Base-by-base conservation (phyloP, 2,797 vertebrate species). In the Sphaeramia orbicularis region DNA sequence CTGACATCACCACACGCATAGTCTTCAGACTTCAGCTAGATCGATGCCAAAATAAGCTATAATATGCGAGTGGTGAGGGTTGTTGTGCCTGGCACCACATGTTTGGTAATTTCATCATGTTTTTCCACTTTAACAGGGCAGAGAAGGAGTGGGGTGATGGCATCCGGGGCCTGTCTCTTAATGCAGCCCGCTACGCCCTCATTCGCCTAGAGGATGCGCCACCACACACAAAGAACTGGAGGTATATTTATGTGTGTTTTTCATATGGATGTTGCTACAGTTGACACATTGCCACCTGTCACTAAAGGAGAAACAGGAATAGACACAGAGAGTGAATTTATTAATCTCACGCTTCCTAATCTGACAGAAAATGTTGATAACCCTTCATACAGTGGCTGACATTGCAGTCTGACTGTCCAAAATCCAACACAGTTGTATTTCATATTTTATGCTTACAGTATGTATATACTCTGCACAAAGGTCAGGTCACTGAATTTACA, bases 61-160 rank as follows among this genome's bases (percentile, higher is more conserved):
- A n/a, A n/a, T n/a, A n/a, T n/a, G n/a, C n/a, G n/a, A n/a, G n/a
- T n/a, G n/a, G n/a, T n/a, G 4, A 2, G 21, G 21, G 24, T 24
- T 24, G 21, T 24, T 24, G 21, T 24, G 21, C 4, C 21, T 24
- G n/a, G n/a, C n/a, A n/a, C n/a, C n/a, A n/a, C n/a, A 6, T 63
- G 4, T n/a, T 13, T 7, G n/a, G n/a, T 37, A n/a, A 4, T 16
- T 6, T 63, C 15, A 6, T 10, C 10, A 37, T 49, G 6, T 18
- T 40, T 1, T 27, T 1, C 9, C 53, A 0, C 14, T 4, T 68
- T 38, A 14, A 3, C 87, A 99, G 97, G 83, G 97, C 97, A 0
- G 97, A 99, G 92, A 99, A 99, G 75, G 97, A 99, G 71, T 99
- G 97, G 97, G 97, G 97, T 0, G 97, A 99, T 4, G 97, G 97